Percentiles rank a stretch among this genome's conserved stretches.
These are phyloP conservation scores for Diglossa cyanea DNA, from an alignment of 2,797 vertebrate genomes.

Conservation along the genomic window DNA sequence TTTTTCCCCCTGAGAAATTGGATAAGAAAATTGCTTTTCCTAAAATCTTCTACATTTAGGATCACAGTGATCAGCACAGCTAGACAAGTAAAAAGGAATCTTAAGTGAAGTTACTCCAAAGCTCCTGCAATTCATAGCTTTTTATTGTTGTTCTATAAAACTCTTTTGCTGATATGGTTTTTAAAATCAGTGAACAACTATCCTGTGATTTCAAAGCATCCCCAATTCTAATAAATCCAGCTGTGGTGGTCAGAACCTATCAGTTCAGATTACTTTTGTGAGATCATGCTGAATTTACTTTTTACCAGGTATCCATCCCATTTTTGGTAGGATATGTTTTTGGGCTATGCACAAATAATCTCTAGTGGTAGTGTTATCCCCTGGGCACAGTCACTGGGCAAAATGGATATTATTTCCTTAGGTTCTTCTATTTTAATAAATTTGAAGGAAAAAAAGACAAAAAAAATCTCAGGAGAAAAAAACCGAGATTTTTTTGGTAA, in stretches of 20 bases:
- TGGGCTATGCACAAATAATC: not conserved
- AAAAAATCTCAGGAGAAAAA: not conserved
- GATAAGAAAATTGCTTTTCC: constrained; percentile 22
- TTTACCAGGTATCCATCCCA: not conserved
- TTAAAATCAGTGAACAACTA: not conserved
- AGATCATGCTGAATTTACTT: not conserved
- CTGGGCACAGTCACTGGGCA: not conserved
- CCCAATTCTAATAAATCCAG: not conserved
- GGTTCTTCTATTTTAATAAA: not conserved
- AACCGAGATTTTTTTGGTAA: not conserved
- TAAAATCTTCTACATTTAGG: not conserved
- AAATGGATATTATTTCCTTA: not conserved
- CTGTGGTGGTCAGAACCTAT: not conserved
- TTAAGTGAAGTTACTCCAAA: not conserved
- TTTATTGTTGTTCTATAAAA: not conserved
- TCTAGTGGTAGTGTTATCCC: rapidly evolving
- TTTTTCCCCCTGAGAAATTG: not conserved
- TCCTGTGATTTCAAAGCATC: not conserved
- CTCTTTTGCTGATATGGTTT: not conserved
- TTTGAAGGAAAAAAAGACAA: not conserved
- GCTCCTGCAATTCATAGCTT: not conserved
- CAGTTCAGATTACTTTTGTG: not conserved
- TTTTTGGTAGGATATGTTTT: not conserved
- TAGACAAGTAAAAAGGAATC: not conserved
- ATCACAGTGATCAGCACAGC: not conserved